phyloP scores from a whole-genome alignment of 2,888 invertebrate genomes.

The Meandrusa payeni region DNA sequence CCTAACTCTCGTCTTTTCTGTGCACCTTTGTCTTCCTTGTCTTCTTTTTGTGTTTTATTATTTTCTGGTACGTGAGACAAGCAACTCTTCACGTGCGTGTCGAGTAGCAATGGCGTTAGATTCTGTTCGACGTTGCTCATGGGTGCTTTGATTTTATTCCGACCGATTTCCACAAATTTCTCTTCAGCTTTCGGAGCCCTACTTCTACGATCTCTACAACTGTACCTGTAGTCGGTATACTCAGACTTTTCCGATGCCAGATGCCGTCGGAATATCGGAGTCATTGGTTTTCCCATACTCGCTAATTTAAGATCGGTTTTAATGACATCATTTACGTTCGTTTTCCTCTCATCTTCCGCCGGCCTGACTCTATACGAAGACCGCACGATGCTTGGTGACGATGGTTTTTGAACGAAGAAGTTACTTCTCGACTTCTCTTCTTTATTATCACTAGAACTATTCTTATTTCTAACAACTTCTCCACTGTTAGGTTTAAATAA shows the following conservation, averaged over 20 bases:
- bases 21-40: conserved; percentile 30
- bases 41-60: conserved; percentile 32
- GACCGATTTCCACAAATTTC: conserved; percentile 47
- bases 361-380: conserved; percentile 57
- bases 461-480: conserved; percentile 47
- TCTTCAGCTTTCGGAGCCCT: conserved; percentile 36
- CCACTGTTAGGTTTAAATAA: conserved; percentile 58
- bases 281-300: conserved; percentile 70
- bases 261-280: conserved; percentile 66
- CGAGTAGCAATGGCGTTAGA: conserved; percentile 38
- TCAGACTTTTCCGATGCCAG: conserved; percentile 48
- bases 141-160: conserved; percentile 52
- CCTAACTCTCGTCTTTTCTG: conserved; percentile 51
- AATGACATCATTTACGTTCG: conserved; percentile 42
- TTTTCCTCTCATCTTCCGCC: conserved; percentile 33
- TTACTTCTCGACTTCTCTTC: conserved; percentile 64
- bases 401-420: conserved; percentile 64
- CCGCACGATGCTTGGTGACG: conserved; percentile 48
- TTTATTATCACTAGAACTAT: conserved; percentile 40
- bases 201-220: conserved; percentile 52
- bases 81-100: conserved; percentile 35
- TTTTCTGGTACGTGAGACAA: conserved; percentile 38
- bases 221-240: conserved; percentile 62
- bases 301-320: conserved; percentile 66
- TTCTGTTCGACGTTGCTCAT: conserved; percentile 33